Percentiles rank a stretch among this genome's conserved stretches.
phyloP scores from a whole-genome alignment of 2,113 vertebrate genomes.

The Castor canadensis region DNA sequence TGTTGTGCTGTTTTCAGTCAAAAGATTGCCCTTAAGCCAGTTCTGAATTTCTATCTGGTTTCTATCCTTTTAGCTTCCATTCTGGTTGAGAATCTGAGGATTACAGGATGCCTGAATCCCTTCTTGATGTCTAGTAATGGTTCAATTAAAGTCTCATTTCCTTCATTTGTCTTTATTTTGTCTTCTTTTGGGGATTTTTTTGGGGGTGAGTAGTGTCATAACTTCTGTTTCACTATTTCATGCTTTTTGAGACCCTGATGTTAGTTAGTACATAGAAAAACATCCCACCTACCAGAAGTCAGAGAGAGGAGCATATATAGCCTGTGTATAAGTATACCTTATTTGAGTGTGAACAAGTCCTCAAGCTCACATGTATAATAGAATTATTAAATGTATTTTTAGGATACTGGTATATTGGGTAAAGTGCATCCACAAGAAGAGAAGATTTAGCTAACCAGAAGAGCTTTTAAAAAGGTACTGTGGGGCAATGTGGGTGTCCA shows the following conservation, averaged over 20 bases:
- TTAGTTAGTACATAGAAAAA: neutral
- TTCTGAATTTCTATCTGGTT: neutral
- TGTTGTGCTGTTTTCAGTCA: neutral
- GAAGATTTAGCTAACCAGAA: neutral
- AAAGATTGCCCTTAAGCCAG: neutral
- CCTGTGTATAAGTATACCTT: neutral
- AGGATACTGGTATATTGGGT: neutral
- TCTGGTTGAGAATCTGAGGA: neutral
- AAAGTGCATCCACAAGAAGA: neutral
- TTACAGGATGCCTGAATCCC: neutral
- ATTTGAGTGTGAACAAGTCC: neutral
- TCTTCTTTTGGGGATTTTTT: neutral
- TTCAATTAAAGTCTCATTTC: neutral
- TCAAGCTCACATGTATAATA: neutral
- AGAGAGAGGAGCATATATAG: neutral
- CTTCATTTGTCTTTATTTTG: neutral
- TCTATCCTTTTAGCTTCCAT: neutral
- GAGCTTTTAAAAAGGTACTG: neutral
- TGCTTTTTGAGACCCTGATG: neutral
- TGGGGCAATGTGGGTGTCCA: neutral
- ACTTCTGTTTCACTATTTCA: neutral
- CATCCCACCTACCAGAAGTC: neutral
- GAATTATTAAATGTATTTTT: neutral
- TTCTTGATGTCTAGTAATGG: neutral
- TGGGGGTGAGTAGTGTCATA: accelerated